Evolutionary conservation across 1,140 invertebrate genomes (phyloP).

Genomic region (Dinoponera quadriceps): DNA sequence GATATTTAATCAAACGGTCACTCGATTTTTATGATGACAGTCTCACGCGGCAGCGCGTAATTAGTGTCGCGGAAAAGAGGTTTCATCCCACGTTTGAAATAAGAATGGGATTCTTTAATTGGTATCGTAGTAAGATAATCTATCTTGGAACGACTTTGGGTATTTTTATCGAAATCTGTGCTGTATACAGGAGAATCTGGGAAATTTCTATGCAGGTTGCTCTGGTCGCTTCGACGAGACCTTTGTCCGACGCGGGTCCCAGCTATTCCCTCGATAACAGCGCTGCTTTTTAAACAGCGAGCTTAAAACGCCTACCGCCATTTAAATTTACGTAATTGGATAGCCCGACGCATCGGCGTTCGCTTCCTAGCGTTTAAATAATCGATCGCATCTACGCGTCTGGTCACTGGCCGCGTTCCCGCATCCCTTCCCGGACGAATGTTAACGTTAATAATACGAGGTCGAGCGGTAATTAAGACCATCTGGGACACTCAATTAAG

Average conservation of each 20-base stretch:
- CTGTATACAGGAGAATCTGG: no score
- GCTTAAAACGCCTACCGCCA: neutral
- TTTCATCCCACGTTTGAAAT: no score
- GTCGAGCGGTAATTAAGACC: slow-evolving; percentile 14
- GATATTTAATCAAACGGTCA: no score
- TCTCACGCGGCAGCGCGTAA: no score
- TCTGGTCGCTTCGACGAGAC: neutral
- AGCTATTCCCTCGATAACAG: neutral
- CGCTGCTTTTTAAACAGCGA: neutral
- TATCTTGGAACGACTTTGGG: no score
- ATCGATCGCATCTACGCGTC: neutral
- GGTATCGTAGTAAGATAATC: no score
- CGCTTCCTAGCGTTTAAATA: slow-evolving; percentile 29
- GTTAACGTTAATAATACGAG: slow-evolving; percentile 22
- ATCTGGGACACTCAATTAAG: slow-evolving; percentile 31
- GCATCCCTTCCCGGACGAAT: neutral
- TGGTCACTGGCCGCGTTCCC: neutral
- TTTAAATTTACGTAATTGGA: slow-evolving; percentile 1
- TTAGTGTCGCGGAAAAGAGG: no score
- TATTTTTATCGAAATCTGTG: no score
- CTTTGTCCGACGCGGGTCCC: neutral
- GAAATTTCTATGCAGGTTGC: no score
- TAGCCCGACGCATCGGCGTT: neutral
- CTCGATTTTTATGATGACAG: no score
- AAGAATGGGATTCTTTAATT: no score